Evolutionary conservation across 2,888 invertebrate genomes (phyloP), one percentile per base, ranked within the genome.

Genomic region (Zaprionus obscuricornis): DNA sequence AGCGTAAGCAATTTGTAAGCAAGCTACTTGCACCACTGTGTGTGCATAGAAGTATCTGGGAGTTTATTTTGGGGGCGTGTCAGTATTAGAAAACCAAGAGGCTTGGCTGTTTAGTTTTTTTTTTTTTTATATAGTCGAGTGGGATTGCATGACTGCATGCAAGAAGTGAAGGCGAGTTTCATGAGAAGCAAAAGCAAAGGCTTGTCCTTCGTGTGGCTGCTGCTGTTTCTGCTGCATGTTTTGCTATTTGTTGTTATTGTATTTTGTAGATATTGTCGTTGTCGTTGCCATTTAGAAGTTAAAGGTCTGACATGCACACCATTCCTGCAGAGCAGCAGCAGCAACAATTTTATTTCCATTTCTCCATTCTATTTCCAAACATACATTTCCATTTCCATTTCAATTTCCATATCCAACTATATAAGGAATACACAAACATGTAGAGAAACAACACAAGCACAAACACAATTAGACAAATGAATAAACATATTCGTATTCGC

Each of bases 91-190:
- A 26, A 14, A 27, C 2, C 16, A 22, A 37, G 24, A 17, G 66
- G 66, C 50, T 74, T 81, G 76, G 66, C 74, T n/a, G n/a, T 47
- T 65, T 55, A 50, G 55, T 73, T 75, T 77, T 59, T 58, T 58
- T 76, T 57, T 55, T 42, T 70, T 31, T 85, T 62, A 39, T 29
- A 46, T 65, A n/a, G n/a, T 78, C 68, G 69, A 77, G 78, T 72
- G 46, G 78, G 31, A 78, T 81, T 85, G 87, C 81, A 86, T 81
- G 81, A 77, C 79, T 77, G 85, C 87, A 81, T 85, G 81, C 85
- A 59, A 85, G 70, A 6, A 22, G 14, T 14, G 27, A 20, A 39
- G 73, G 60, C 56, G 42, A 55, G 66, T 14, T n/a, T n/a, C n/a
- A n/a, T 39, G 14, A 33, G 55, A 50, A 43, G 50, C 54, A 31